Base-by-base conservation (phyloP, 2,113 vertebrate genomes). In the Muntiacus reevesi region DNA sequence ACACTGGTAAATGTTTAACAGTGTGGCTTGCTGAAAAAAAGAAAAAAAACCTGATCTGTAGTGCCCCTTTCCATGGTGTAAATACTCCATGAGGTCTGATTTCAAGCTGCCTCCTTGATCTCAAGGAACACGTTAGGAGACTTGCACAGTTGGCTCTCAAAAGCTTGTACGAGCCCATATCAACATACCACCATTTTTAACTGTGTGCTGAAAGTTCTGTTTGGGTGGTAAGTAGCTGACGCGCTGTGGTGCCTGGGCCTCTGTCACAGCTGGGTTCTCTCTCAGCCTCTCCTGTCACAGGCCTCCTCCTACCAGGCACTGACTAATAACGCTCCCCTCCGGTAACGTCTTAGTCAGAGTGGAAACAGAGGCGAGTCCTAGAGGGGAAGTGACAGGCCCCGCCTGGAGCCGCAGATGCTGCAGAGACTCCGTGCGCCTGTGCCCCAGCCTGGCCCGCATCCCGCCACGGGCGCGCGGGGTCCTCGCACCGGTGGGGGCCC, bases 401-500 rank as follows among this genome's bases (percentile, higher is more conserved):
- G 3, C n/a, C 33, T 45, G 12, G 64, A 43, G 52, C 36, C 7
- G 33, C 36, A 43, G 55, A 40, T 57, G 52, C 21, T 40, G 81
- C 76, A 76, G 64, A 93, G 78, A 52, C 57, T 40, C 76, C 21
- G 57, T n/a, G 10, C 9, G 27, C 84, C 74, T 55, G 21, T 0
- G 19, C 91, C 16, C 87, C 21, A 28, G 52, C n/a, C 47, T 59
- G n/a, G 17, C 52, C 54, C 0, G 1, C 15, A 55, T 50, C 17
- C 28, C 16, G 1, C 60, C 1, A 3, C 2, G 17, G 52, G n/a
- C 7, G 1, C 2, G 33, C 7, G 36, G 85, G 9, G 4, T 62
- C 76, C 83, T 43, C 11, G 3, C 28, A 33, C 27, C 8, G 0
- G 3, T 16, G 17, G 47, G 33, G 52, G 55, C 81, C 3, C 0